phyloP scores from a whole-genome alignment of 2,888 invertebrate genomes.

The Corbicula japonica region DNA sequence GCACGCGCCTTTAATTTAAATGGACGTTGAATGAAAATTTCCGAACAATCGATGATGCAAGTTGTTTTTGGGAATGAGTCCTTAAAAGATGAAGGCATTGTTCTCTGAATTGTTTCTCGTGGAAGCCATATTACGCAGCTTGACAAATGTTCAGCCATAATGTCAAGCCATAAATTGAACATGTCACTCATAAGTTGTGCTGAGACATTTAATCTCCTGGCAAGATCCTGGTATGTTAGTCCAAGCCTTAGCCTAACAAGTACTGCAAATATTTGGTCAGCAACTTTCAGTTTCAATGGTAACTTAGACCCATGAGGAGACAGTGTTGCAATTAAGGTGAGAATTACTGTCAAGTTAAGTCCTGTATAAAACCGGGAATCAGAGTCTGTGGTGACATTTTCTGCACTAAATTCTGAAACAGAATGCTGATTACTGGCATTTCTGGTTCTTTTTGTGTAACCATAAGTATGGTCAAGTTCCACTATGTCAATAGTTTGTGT shows the following conservation, averaged over 20 bases:
- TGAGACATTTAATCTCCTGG: no score
- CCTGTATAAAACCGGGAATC: slow-evolving; percentile 24
- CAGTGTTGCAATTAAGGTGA: slow-evolving; percentile 19
- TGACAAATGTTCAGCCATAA: slow-evolving; percentile 6
- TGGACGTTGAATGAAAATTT: slow-evolving; percentile 41
- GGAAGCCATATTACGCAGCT: slow-evolving; percentile 4
- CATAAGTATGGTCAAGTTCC: slow-evolving; percentile 28
- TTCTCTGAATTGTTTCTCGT: slow-evolving; percentile 9
- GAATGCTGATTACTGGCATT: slow-evolving; percentile 10
- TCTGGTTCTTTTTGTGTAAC: background rate
- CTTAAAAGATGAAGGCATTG: slow-evolving; percentile 20
- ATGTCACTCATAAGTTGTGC: slow-evolving; percentile 18
- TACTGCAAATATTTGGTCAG: slow-evolving; percentile 15
- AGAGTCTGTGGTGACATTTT: background rate
- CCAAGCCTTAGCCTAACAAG: slow-evolving; percentile 3
- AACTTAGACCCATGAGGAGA: slow-evolving; percentile 7
- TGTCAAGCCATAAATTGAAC: background rate
- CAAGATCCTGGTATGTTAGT: slow-evolving; percentile 1
- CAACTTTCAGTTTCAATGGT: slow-evolving; percentile 4
- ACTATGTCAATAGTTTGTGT: slow-evolving; percentile 18
- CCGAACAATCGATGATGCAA: slow-evolving; percentile 44
- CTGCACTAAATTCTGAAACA: slow-evolving; percentile 8
- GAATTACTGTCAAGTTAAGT: slow-evolving; percentile 3
- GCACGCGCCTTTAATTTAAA: slow-evolving; percentile 6
- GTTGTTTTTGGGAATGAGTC: slow-evolving; percentile 20